Evolutionary conservation across 2,888 invertebrate species (phyloP), one percentile per base, ranked within the genome.

Genomic region (Brachyopa scutellaris): DNA sequence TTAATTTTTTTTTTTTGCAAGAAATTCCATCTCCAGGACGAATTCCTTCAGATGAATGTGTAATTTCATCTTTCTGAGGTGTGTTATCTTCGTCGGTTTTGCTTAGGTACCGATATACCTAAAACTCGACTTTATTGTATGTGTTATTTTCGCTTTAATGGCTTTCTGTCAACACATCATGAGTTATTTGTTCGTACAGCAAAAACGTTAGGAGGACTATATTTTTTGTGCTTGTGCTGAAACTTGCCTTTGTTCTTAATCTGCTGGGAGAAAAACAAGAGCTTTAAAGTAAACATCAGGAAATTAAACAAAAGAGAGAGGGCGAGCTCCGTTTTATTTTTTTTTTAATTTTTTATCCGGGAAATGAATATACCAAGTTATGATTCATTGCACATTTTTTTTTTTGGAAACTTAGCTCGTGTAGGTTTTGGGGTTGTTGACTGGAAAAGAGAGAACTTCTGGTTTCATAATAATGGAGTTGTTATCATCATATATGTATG

Each of bases 361-460:
- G 29, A 26, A 69, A 76, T 69, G 69, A 69, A 69, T 76, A 29
- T 53, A 59, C 51, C 64, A 42, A 59, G 66, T 66, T 66, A 73
- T 61, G 78, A 73, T 78, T 73, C 78, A 78, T 78, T 78, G 47
- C 72, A 73, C 73, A 73, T 73, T 78, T 78, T 73, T 36, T 66
- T 73, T 72, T 78, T n/a, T n/a, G 72, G 29, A 26, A 72, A 64
- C 42, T 64, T 59, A 51, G 29, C 51, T 59, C 36, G 70, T 29
- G 45, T 55, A 53, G 9, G 45, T 38, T 2, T 38, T 5, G 21
- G 4, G 26, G 9, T 7, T 2, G 11, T 13, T 9, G 21, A 11
- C 15, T 3, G 2, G 36, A 38, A 47, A 19, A 21, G 13, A 49
- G 23, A 31, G n/a, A n/a, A n/a, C 51, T 45, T 42, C 21, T 17